Evolutionary conservation across 2,113 vertebrate species (phyloP).

Genomic region (Chrysemys picta): DNA sequence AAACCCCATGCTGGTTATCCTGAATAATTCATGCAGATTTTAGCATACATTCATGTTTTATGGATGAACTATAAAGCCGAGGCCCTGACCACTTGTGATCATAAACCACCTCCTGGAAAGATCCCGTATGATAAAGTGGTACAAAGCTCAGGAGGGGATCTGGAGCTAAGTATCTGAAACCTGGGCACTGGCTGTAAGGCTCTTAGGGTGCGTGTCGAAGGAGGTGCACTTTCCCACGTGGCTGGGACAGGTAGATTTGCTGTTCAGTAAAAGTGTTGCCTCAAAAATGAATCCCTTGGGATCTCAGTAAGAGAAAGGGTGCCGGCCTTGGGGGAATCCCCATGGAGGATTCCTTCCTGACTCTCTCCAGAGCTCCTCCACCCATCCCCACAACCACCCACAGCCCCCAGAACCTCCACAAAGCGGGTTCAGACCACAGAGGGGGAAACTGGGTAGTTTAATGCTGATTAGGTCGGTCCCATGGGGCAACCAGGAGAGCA

Average conservation of each 20-base stretch:
- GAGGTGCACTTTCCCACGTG: neutral
- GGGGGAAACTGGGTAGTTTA: neutral
- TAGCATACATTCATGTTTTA: constrained; percentile 5
- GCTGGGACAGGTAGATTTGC: neutral
- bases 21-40: constrained; percentile 59
- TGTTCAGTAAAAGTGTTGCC: neutral
- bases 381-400: neutral
- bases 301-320: neutral
- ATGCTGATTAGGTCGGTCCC: neutral
- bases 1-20: neutral
- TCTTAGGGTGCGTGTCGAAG: neutral
- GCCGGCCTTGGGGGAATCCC: neutral
- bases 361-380: neutral
- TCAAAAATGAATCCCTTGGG: neutral
- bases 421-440: neutral
- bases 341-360: neutral
- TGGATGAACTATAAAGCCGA: neutral
- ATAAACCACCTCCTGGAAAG: neutral
- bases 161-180: neutral
- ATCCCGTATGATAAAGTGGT: fast-evolving
- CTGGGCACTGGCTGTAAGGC: neutral
- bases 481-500: neutral
- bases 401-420: neutral
- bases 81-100: neutral
- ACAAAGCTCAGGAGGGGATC: fast-evolving